Conservation (phyloP, 2,797 vertebrate genomes). For the Hozukius guyotensis region DNA sequence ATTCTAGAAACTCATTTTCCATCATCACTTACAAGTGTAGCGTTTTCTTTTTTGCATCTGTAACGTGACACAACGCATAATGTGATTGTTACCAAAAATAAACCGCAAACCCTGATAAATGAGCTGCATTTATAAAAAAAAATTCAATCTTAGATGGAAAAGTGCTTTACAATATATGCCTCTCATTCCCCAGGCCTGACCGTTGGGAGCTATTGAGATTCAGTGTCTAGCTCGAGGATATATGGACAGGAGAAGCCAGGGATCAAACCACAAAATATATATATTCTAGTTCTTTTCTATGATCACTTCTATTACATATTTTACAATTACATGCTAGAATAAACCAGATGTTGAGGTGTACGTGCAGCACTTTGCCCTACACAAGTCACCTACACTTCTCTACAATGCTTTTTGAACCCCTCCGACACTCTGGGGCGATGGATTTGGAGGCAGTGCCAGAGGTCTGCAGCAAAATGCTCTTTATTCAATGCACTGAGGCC, state of each 20-base stretch:
- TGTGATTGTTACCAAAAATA: neutral
- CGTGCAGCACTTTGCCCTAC: neutral
- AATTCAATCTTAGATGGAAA: neutral
- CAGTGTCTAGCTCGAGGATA: neutral
- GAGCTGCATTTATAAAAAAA: neutral
- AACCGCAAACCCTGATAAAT: neutral
- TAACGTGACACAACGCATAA: neutral
- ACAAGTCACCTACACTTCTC: neutral
- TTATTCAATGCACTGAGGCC: slow-evolving; percentile 31
- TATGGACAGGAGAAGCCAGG: neutral
- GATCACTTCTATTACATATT: neutral
- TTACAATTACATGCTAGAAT: neutral
- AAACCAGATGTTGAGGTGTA: neutral
- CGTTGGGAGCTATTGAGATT: neutral
- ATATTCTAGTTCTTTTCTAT: neutral
- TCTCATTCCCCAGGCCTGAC: rapidly evolving
- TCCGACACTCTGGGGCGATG: slow-evolving; percentile 8
- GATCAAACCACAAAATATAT: neutral
- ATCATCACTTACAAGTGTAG: neutral
- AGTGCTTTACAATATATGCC: neutral
- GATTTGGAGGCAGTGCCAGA: slow-evolving; percentile 43
- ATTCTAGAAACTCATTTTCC: neutral
- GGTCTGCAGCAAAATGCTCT: slow-evolving; percentile 47
- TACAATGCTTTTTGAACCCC: slow-evolving; percentile 6
- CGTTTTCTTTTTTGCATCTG: neutral